Percentiles rank a stretch among this genome's conserved stretches.
These are phyloP conservation scores for Solenopsis fugax DNA, from an alignment of 1,140 invertebrate genomes.

Conservation along the genomic window DNA sequence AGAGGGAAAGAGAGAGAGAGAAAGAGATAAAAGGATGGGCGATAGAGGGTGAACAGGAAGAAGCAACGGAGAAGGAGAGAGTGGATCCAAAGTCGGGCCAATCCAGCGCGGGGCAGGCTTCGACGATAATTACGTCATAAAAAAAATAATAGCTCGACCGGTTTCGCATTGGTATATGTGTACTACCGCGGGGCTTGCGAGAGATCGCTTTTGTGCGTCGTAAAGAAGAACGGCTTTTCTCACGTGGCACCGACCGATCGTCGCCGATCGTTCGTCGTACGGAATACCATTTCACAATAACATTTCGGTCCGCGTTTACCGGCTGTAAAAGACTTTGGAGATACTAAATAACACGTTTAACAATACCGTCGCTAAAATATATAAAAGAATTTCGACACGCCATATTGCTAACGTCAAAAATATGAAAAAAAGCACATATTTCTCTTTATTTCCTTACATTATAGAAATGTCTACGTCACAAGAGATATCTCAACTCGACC, in stretches of 20 bases:
- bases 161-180: constrained; percentile 52
- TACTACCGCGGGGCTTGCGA: constrained; percentile 43
- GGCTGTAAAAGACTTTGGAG: neutral
- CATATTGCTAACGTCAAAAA: constrained; percentile 6
- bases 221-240: constrained; percentile 50
- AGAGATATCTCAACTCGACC: neutral
- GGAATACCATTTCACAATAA: constrained; percentile 56
- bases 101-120: constrained; percentile 52
- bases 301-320: constrained; percentile 24
- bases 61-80: constrained; percentile 27
- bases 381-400: neutral
- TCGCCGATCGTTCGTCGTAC: constrained; percentile 27
- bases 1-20: neutral
- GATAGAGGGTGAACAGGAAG: constrained; percentile 39
- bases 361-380: neutral
- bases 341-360: neutral
- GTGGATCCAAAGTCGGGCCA: constrained; percentile 38
- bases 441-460: neutral
- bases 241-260: constrained; percentile 38
- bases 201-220: constrained; percentile 48
- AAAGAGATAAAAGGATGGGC: neutral
- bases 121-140: constrained; percentile 67
- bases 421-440: neutral
- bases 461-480: neutral
- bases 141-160: constrained; percentile 69